phyloP scores from a whole-genome alignment of 2,113 vertebrate species.

The Lates calcarifer region DNA sequence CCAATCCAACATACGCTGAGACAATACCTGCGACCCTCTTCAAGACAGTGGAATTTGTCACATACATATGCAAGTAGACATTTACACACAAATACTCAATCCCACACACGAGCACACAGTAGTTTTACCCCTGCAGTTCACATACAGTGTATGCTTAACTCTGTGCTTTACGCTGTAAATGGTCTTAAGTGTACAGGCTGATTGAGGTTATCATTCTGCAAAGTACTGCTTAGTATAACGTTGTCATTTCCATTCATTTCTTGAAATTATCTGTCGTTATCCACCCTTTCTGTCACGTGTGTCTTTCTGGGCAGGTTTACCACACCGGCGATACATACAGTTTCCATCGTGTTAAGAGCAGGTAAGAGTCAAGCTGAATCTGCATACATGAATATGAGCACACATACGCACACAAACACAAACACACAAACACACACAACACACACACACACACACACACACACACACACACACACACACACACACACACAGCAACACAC shows the following conservation, averaged over 20 bases:
- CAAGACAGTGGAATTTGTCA: constrained; percentile 51
- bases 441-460: constrained; percentile 14
- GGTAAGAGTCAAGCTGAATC: constrained; percentile 24
- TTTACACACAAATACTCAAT: constrained; percentile 40
- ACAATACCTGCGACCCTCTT: constrained; percentile 38
- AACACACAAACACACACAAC: neutral
- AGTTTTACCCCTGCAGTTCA: constrained; percentile 45
- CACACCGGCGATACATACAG: neutral
- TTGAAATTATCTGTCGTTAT: neutral
- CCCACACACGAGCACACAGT: constrained; percentile 36
- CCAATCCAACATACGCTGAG: constrained; percentile 44
- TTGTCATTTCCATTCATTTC: neutral
- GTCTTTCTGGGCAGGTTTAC: constrained; percentile 9
- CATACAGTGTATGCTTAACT: constrained; percentile 29
- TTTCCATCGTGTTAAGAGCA: constrained; percentile 25
- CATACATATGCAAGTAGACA: constrained; percentile 45
- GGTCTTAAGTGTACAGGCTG: constrained; percentile 3
- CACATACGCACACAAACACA: neutral
- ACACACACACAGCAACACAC: neutral
- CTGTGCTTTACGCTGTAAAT: constrained; percentile 60
- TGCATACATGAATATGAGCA: constrained; percentile 8
- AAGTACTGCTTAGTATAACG: constrained; percentile 11
- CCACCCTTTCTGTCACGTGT: constrained; percentile 4
- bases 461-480: neutral
- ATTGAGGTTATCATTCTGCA: neutral